Base-by-base conservation (phyloP, 2,888 invertebrate genomes). In the Lysandra bellargus region DNA sequence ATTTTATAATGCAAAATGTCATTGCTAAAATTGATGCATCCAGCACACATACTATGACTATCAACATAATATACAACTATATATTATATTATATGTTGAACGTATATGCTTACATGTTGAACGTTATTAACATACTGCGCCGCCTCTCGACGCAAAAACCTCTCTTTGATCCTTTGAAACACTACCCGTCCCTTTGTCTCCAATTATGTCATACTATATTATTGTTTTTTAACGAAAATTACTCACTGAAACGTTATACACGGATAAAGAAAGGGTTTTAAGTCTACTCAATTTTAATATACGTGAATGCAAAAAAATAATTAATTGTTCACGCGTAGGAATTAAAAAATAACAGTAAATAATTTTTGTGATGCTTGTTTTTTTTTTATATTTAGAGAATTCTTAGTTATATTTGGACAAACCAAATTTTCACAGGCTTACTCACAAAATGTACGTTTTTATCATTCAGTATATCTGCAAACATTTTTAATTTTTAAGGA, bases 181-280 rank as follows among this genome's bases (percentile, higher is more conserved):
- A 30, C 30, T 30, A 64, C 64, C 64, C 64, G 64, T 64, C 64
- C 64, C 64, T 64, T 64, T 64, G 30, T 30, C 23, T 3, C 64
- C 30, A 64, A 64, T 64, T 64, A 64, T 64, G 64, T 64, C 64
- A 64, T 64, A 64, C 64, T 64, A 12, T 64, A 30, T 64, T 30
- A 64, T 64, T 64, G 30, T 64, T 64, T 64, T 64, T 64, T 30
- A 64, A 23, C 64, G 12, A 7, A 64, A 64, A 64, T 64, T 64
- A 64, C 61, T 61, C 2, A 6, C 23, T 30, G 30, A 30, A 64
- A 64, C 12, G 3, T 4, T 30, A 30, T 61, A 61, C 7, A 3
- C 64, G 12, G 30, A 12, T 30, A 30, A 23, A 64, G 12, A 30
- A 64, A 64, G 64, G 61, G 61, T 61, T 61, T 61, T 23, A 53